Evolutionary conservation across 2,888 invertebrate genomes (phyloP).

Genomic region (Drosophila anceps): DNA sequence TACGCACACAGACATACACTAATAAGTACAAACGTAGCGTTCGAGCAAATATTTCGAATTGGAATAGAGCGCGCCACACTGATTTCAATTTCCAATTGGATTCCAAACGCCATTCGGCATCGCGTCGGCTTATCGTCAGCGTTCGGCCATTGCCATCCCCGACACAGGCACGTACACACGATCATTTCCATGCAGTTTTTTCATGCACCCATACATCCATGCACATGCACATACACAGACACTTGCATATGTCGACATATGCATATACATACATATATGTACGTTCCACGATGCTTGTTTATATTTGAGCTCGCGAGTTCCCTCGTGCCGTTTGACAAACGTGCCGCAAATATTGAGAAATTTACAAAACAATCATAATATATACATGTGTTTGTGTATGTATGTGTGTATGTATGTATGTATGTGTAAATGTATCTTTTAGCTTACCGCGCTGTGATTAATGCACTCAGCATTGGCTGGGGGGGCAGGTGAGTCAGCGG

Average conservation of each 20-base stretch:
- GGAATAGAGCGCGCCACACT: slow-evolving; percentile 14
- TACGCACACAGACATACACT: background rate
- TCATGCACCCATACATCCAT: background rate
- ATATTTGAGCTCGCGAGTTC: slow-evolving; percentile 16
- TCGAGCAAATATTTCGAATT: slow-evolving; percentile 3
- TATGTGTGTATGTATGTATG: slow-evolving; percentile 2
- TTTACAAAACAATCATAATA: slow-evolving; percentile 31
- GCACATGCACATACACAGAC: background rate
- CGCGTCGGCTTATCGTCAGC: slow-evolving; percentile 39
- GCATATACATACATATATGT: background rate
- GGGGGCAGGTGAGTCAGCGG: slow-evolving; percentile 43
- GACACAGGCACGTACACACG: slow-evolving; percentile 70
- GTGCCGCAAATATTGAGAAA: slow-evolving; percentile 66
- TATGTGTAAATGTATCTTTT: slow-evolving; percentile 20
- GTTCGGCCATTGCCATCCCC: slow-evolving; percentile 70
- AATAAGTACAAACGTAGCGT: background rate
- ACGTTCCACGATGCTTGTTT: background rate
- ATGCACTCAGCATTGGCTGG: slow-evolving; percentile 52
- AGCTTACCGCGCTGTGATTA: slow-evolving; percentile 59
- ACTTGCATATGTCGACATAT: background rate
- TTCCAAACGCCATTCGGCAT: slow-evolving; percentile 26
- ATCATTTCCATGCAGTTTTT: slow-evolving; percentile 50
- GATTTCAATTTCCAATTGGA: slow-evolving; percentile 19
- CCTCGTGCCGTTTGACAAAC: slow-evolving; percentile 60
- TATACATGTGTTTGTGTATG: background rate